Evolutionary conservation across 2,888 invertebrate species (phyloP).

Genomic region (Anthoptus insignis): DNA sequence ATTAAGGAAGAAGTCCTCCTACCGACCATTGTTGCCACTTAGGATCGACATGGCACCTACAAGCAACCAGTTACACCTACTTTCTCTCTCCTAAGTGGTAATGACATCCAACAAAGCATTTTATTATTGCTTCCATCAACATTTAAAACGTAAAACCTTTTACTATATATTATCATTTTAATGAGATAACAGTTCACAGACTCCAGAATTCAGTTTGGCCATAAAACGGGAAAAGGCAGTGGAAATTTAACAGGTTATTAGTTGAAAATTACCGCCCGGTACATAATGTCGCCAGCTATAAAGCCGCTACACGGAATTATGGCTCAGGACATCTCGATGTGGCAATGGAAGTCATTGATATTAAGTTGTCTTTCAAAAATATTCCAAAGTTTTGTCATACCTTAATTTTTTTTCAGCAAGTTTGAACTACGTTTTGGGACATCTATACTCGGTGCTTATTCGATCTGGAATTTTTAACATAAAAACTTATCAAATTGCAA

Average conservation of each 20-base stretch:
- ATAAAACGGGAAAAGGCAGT: constrained; percentile 62
- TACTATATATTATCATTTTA: constrained; percentile 17
- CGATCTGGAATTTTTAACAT: too few species aligned
- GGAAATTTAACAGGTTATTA: constrained; percentile 82
- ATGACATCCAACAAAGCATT: not conserved
- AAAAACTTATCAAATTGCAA: too few species aligned
- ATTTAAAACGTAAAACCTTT: not conserved
- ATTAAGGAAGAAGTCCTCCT: too few species aligned
- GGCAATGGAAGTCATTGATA: constrained; percentile 17
- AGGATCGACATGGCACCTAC: too few species aligned
- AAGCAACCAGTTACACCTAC: too few species aligned
- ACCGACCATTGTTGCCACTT: too few species aligned
- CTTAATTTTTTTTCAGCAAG: too few species aligned
- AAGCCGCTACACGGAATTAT: constrained; percentile 54
- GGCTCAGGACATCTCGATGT: constrained; percentile 53
- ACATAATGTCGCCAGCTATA: constrained; percentile 76
- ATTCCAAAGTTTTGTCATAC: too few species aligned
- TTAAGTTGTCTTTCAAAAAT: too few species aligned
- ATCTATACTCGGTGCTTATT: too few species aligned
- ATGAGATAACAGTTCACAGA: constrained; percentile 28
- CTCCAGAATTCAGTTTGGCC: constrained; percentile 29
- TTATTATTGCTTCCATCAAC: not conserved
- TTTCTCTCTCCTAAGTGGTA: too few species aligned
- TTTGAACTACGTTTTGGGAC: too few species aligned
- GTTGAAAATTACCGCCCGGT: constrained; percentile 80